Evolutionary conservation across 2,113 vertebrate genomes (phyloP), one percentile per base, ranked within the genome.

Genomic region (Pelecanoides urinatrix): DNA sequence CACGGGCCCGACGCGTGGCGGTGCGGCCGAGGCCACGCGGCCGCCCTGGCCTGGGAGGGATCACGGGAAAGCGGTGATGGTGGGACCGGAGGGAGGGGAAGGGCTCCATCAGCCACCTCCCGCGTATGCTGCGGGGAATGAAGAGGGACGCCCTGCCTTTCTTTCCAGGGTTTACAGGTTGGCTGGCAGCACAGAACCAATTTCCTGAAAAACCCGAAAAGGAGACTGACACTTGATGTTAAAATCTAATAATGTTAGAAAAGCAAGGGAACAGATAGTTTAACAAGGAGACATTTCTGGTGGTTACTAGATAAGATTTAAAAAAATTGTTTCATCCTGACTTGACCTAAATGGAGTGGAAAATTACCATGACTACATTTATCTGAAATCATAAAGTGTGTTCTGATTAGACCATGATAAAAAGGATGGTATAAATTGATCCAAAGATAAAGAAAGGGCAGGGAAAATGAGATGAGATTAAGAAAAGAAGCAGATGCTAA

Each of bases 331-430:
- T 97, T 96, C 92, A 97, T 96, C 88, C 92, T 91, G 71, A 71
- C 86, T 97, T 97, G 95, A 97, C 96, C 96, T 97, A 97, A 95
- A 96, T 96, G 94, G 94, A 95, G 90, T 92, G 95, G 94, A 97
- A 97, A 97, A 96, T 97, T 97, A 97, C 96, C 95, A 95, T 97
- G 95, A 92, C 95, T 95, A 95, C 96, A 92, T 94, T 95, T 94
- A 95, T 95, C 90, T 93, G 88, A 96, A 97, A 97, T 95, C 91
- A 82, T 67, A 93, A 92, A 94, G 91, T 92, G 95, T 68, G 95
- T 95, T 95, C 97, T 96, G 96, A 97, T 92, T 92, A 96, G 93
- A 77, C 80, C 88, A 68, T 88, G 94, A 93, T 96, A 96, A 93
- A 96, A 96, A 91, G 70, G 96, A 96, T 92, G 91, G 95, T 96